Base-by-base conservation (phyloP, 2,888 invertebrate genomes). In the Drosophila quinaria region DNA sequence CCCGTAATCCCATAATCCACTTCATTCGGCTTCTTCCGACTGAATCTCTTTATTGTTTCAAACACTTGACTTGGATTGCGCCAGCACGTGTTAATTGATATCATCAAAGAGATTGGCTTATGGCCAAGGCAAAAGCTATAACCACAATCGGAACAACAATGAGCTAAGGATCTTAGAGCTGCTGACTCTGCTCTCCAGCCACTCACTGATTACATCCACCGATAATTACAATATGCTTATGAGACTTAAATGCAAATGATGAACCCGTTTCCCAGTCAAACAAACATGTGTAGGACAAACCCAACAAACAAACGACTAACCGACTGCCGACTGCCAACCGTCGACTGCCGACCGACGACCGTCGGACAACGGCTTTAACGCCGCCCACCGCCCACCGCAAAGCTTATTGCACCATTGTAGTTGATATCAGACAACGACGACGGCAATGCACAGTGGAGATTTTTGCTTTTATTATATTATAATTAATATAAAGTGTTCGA, bases 241-340 rank as follows among this genome's bases (percentile, higher is more conserved):
- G 85, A 76, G 76, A 71, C 70, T 74, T 76, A 78, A 80, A 81
- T 78, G 80, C 82, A 80, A 81, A 83, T 81, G 74, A 73, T 65
- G 60, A 68, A 59, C 59, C 42, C 44, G 17, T 19, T 64, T 39
- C 55, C 25, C 19, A 50, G 25, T 55, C 61, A 51, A 44, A 64
- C 69, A 47, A 39, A 64, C 68, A 47, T 70, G 62, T 77, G 64
- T 60, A 63, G 59, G 37, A 65, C 77, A 69, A 55, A 51, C 55
- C 74, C 37, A 65, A 41, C 52, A 66, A 50, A 71, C 60, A 71
- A 62, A 33, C 71, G 33, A 44, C 42, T 37, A 62, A 59, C 29
- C 69, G 35, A 61, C 44, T 55, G 33, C 9, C 37, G 61, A 56
- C 50, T 8, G 15, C 5, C 37, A 50, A 50, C 51, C 17, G 49